Evolutionary conservation across 1,140 invertebrate genomes (phyloP).

Genomic region (Akabosia matsudoensis): DNA sequence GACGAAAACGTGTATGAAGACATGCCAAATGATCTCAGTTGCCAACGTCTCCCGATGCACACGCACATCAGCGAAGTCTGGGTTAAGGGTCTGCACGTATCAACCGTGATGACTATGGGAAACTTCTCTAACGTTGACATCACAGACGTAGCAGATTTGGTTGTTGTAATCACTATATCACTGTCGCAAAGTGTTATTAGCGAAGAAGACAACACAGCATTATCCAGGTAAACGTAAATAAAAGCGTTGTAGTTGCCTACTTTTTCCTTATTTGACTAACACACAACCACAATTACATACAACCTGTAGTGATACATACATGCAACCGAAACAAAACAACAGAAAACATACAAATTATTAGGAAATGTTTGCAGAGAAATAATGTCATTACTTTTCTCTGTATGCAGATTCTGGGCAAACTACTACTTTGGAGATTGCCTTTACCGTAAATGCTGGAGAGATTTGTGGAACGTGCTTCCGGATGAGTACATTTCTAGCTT

Average conservation of each 20-base stretch:
- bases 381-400: not conserved
- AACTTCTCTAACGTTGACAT: not conserved
- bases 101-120: not conserved
- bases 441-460: not conserved
- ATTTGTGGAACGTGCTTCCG: not conserved
- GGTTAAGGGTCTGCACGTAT: too few species aligned
- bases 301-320: too few species aligned
- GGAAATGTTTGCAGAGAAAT: not conserved
- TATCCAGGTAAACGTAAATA: not conserved
- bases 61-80: too few species aligned
- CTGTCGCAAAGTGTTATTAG: not conserved
- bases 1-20: too few species aligned
- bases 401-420: not conserved
- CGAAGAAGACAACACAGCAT: not conserved
- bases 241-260: not conserved
- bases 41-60: too few species aligned
- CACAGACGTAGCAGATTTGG: not conserved
- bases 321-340: not conserved
- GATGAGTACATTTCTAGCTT: not conserved
- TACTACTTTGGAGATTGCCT: conserved; percentile 12
- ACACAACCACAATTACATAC: too few species aligned
- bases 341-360: not conserved
- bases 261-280: not conserved
- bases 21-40: too few species aligned
- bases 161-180: not conserved